Evolutionary conservation across 2,113 vertebrate genomes (phyloP).

Genomic region (Ivindomyrus marchei): DNA sequence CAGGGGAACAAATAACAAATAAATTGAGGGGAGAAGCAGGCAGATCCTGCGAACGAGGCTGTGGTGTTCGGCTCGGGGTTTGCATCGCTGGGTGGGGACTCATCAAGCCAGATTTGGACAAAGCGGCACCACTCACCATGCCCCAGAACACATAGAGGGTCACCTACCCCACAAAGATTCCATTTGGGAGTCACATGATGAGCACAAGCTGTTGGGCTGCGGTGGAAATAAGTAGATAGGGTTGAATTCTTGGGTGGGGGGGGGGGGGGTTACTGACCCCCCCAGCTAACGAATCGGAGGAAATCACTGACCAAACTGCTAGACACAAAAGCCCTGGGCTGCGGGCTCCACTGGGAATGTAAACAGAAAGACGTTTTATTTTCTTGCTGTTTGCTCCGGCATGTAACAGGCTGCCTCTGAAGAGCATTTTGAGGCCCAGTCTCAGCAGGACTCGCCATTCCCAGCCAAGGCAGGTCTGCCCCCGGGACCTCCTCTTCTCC

Average conservation of each 20-base stretch:
- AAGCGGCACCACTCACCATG: not conserved
- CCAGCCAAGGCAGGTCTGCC: not conserved
- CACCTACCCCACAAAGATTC: not conserved
- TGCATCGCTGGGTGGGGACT: not conserved
- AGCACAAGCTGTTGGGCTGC: not conserved
- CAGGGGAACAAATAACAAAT: not conserved
- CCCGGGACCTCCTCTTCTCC: constrained; percentile 9
- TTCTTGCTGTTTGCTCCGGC: constrained; percentile 14
- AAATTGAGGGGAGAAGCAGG: not conserved
- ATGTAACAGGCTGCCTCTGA: constrained; percentile 18
- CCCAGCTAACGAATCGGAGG: not conserved
- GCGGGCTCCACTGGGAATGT: constrained; percentile 4
- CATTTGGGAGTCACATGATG: not conserved
- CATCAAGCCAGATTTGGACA: not conserved
- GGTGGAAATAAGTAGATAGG: not conserved
- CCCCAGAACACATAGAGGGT: not conserved
- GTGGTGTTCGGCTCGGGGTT: not conserved
- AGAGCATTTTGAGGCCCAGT: constrained; percentile 15
- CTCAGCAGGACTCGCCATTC: constrained; percentile 1
- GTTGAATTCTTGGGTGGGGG: not conserved
- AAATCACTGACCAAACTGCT: not conserved
- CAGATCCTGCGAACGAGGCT: not conserved
- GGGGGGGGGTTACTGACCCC: not conserved
- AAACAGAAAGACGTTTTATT: constrained; percentile 16
- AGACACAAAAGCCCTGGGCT: constrained; percentile 1